Base-by-base conservation (phyloP, 2,888 invertebrate species). In the Aphodius sticticus region DNA sequence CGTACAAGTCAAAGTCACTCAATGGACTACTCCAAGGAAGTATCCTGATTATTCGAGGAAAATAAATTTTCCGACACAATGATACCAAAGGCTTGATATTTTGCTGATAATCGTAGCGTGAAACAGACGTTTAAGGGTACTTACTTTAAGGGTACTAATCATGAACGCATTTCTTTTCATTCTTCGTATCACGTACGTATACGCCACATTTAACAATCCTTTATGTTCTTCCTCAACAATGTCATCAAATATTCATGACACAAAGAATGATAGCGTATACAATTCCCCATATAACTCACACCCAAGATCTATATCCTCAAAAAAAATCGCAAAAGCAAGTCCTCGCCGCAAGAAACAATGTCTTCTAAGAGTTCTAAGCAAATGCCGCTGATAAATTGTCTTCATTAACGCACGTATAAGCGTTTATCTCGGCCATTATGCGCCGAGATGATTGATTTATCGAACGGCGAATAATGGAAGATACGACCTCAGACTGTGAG, bases 401-500 rank as follows among this genome's bases (percentile, higher is more conserved):
- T 53, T 53, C 53, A 53, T 53, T 53, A 53, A 12, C 53, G 53
- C 53, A 12, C 7, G 53, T 53, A 9, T 53, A 53, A 9, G 53
- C 7, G 53, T 53, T 53, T 53, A 53, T 53, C 53, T 53, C 53
- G 53, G 12, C 53, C 53, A 53, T 53, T 53, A 53, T 53, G 53
- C 53, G 12, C 53, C 12, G 53, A 53, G 53, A 53, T 53, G 53
- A 53, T 53, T 53, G 53, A 53, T 53, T 53, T 53, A 53, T 53
- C 53, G 53, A 53, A 53, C 9, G 12, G 53, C 53, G 53, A 53
- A 53, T 53, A 53, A 53, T 53, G 53, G 53, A 53, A 53, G 53
- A 53, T 53, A 53, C 53, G 53, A 53, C 53, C 53, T 53, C 53
- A 53, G 53, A 53, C 53, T 53, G 53, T 53, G 53, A 53, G 53